Evolutionary conservation across 1,140 invertebrate genomes (phyloP), one percentile per base, ranked within the genome.

Genomic region (Pseudomyrmex concolor): DNA sequence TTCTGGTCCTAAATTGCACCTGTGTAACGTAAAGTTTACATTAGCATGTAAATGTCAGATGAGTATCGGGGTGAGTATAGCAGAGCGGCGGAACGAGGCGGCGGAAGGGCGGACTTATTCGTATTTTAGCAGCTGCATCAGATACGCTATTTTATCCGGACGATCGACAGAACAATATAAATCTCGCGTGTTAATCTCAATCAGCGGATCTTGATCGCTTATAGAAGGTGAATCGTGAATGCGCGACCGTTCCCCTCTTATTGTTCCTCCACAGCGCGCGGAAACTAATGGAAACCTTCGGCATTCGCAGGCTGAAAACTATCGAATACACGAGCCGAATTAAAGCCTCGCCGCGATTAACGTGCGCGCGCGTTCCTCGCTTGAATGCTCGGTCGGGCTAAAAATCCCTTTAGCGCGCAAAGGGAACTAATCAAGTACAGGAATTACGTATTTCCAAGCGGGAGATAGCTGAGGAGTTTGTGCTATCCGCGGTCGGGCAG

Each of bases 351-450:
- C 8, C 43, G 17, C 70, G 84, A 82, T 83, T 83, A 83, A 74
- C 78, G 78, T 50, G 55, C 12, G 57, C 17, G 57, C 13, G 25
- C 55, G 63, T 50, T 57, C 22, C 64, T 48, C 22, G n/a, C 55
- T 34, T 19, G 68, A 71, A 80, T 80, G 15, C 12, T 19, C 5
- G 59, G 54, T 10, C 45, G 17, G n/a, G 66, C 22, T 63, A 67
- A 70, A 77, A 78, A 71, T 81, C 72, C 22, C 48, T 78, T 84
- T 71, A 62, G 2, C 25, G 48, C 22, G 55, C 55, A 84, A 80
- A 86, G 85, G 85, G 84, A 87, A 87, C 86, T 87, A 87, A 87
- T 87, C 85, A 74, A 86, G 85, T 83, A 22, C 62, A 43, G 81
- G 63, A 84, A 54, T 86, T 73, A 34, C 86, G 84, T 86, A 84